These are phyloP conservation scores for Drosophila ezoana DNA, from an alignment of 2,888 invertebrate species.

Conservation along the genomic window DNA sequence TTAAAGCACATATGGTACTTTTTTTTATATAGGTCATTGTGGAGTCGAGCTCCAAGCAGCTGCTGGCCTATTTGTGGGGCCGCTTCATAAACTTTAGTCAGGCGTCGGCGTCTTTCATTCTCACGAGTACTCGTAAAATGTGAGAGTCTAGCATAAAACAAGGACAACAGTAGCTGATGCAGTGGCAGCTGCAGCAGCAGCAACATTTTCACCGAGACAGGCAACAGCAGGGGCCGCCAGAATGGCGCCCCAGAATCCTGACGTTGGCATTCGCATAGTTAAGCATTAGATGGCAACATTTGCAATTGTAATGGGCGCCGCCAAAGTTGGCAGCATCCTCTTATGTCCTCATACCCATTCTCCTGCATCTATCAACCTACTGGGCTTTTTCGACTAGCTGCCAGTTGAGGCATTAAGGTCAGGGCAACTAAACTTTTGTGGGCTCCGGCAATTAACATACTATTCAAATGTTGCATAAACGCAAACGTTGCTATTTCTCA, in stretches of 20 bases:
- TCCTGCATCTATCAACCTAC: background rate
- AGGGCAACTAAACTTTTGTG: constrained; percentile 34
- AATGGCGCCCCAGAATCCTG: constrained; percentile 65
- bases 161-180: constrained; percentile 33
- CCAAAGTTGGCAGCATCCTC: constrained; percentile 40
- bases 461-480: constrained; percentile 29
- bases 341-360: background rate
- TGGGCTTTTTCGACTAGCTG: constrained; percentile 1
- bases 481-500: background rate
- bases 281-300: constrained; percentile 72
- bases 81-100: constrained; percentile 25
- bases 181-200: constrained; percentile 3
- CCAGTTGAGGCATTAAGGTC: constrained; percentile 39
- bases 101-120: constrained; percentile 25
- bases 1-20: background rate
- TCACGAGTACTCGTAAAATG: constrained; percentile 34
- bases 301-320: constrained; percentile 74
- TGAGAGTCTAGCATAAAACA: constrained; percentile 32
- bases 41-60: constrained; percentile 9
- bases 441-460: constrained; percentile 61
- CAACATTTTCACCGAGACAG: constrained; percentile 24
- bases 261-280: constrained; percentile 52
- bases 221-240: constrained; percentile 56
- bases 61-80: constrained; percentile 11
- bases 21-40: constrained; percentile 26